Percentiles rank a stretch among this genome's conserved stretches.
These are phyloP conservation scores for Melieria crassipennis DNA, from an alignment of 2,888 invertebrate species.

Conservation along the genomic window DNA sequence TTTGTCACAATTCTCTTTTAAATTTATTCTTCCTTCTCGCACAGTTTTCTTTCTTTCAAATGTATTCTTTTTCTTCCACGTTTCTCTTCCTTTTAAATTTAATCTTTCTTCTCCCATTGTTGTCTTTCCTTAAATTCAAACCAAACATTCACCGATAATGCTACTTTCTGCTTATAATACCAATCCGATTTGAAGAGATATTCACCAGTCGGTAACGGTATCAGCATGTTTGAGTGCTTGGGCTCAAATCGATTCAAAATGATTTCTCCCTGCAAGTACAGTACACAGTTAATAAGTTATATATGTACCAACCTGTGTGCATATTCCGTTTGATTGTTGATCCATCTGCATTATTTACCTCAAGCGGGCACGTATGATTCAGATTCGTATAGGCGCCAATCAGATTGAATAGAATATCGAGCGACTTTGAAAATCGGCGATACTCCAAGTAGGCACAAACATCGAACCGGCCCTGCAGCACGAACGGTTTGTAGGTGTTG, in stretches of 20 bases:
- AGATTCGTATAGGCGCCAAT: constrained; percentile 9
- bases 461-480: too few species aligned
- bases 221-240: neutral
- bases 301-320: too few species aligned
- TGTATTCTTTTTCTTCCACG: too few species aligned
- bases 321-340: neutral
- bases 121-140: constrained; percentile 15
- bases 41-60: too few species aligned
- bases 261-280: constrained; percentile 24
- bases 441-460: too few species aligned
- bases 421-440: neutral
- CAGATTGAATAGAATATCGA: constrained; percentile 19
- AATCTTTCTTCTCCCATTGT: neutral
- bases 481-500: too few species aligned
- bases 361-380: constrained; percentile 21
- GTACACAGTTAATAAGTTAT: neutral
- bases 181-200: constrained; percentile 19
- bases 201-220: constrained; percentile 28
- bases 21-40: too few species aligned
- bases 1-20: too few species aligned
- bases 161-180: neutral
- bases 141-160: constrained; percentile 1
- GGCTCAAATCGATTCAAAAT: constrained; percentile 5
- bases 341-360: neutral
- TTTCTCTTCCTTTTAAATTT: too few species aligned